Evolutionary conservation across 2,797 vertebrate genomes (phyloP), one percentile per base, ranked within the genome.

Genomic region (Dendrocincla fuliginosa): DNA sequence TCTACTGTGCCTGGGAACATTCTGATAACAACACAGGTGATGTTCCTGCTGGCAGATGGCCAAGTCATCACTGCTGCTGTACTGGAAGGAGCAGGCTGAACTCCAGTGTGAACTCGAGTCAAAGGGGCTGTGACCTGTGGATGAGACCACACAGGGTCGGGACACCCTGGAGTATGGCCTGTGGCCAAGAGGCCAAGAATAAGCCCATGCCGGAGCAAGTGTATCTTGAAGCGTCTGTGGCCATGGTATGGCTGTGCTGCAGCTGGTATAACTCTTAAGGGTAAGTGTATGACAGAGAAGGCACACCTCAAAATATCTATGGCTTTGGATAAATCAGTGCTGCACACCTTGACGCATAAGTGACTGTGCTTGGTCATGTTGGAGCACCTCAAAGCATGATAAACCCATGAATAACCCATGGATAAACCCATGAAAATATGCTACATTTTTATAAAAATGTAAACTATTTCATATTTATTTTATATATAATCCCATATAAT

Each of bases 81-180:
- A 3, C 25, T 32, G 61, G 41, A n/a, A 67, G 17, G 28, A 46
- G 16, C 25, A 68, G 47, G 11, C 12, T 75, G 59, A 65, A 5
- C 18, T 73, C 20, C 46, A 33, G 10, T 2, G 25, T 4, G 6
- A 28, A 7, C 13, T 27, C 0, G 0, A 23, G 30, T 10, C 33
- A 59, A 47, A 46, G 53, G 46, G 30, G 16, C 59, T 19, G 39
- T 27, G 52, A 52, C 50, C 50, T 44, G 16, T 0, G 0, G 64
- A 11, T 39, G 37, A 64, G 49, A 28, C 16, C 49, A 9, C 14
- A 6, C 1, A 5, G 25, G 12, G 16, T 2, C 3, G 1, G 39
- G 30, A 28, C 33, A 47, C 5, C 9, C 46, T 27, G n/a, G 24
- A 10, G 2, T 22, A 22, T 11, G 52, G 30, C 30, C 33, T 78